Base-by-base conservation (phyloP, 2,888 invertebrate species). In the Brachylomia viminalis region DNA sequence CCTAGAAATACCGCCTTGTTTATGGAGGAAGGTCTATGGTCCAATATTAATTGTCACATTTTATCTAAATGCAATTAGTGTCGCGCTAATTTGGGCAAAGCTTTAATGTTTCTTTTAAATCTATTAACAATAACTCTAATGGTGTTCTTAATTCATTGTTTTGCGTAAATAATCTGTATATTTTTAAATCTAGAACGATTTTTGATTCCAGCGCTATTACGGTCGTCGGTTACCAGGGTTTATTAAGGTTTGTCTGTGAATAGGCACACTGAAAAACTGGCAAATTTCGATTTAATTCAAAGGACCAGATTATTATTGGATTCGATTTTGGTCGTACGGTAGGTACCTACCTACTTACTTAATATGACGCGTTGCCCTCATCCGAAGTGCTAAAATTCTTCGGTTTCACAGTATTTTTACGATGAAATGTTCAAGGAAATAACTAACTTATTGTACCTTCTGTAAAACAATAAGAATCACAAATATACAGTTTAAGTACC, bases 1-100 rank as follows among this genome's bases (percentile, higher is more conserved):
- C 77, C 81, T 87, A 83, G 77, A 86, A 83, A 75, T 79, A 79
- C 79, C 77, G 33, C 71, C 75, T 79, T 86, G 77, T 86, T 86
- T 86, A 86, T 78, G 79, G 71, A 23, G n/a, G 47, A 75, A 69
- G 47, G 75, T 82, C 85, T 85, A 77, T 79, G 76, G 80, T 80
- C 80, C 84, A 86, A 84, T 82, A 77, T 74, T 82, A 84, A 83
- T 77, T 64, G 77, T 70, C 73, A 75, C 66, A 77, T 87, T 86
- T 84, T 54, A 80, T 77, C 52, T 77, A 30, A 80, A 84, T 58
- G 61, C 59, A 80, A 77, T 80, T 78, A 86, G 80, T 80, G 78
- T 82, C 72, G 23, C 20, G 47, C 59, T 87, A 77, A 87, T 87
- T 83, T 68, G n/a, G 52, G 38, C 7, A 83, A 81, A 83, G 75